These are phyloP conservation scores for Tillus elongatus DNA, from an alignment of 2,888 invertebrate genomes.

Conservation along the genomic window DNA sequence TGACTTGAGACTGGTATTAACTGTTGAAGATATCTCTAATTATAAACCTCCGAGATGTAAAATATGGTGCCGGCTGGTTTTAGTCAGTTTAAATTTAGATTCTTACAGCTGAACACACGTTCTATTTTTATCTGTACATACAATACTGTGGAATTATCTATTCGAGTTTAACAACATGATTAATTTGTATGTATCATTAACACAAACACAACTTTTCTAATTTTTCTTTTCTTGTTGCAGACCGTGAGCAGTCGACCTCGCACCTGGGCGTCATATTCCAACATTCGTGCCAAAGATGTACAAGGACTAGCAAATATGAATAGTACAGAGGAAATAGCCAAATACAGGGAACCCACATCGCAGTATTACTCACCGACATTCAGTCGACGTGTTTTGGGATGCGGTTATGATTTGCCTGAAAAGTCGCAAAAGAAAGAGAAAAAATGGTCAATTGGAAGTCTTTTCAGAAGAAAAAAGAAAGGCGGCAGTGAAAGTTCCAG, in stretches of 20 bases:
- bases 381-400: constrained; percentile 40
- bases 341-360: constrained; percentile 23
- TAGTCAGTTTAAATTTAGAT: too few species aligned
- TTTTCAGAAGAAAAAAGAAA: constrained; percentile 68
- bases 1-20: too few species aligned
- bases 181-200: too few species aligned
- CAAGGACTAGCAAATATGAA: constrained; percentile 32
- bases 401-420: constrained; percentile 43
- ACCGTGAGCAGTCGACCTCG: constrained; percentile 41
- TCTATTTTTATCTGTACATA: too few species aligned
- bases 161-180: too few species aligned
- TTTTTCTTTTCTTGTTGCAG: constrained; percentile 40
- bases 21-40: too few species aligned
- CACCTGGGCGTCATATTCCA: constrained; percentile 38
- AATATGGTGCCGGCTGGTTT: too few species aligned
- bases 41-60: too few species aligned
- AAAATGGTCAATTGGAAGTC: constrained; percentile 74
- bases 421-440: constrained; percentile 51
- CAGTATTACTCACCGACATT: constrained; percentile 31
- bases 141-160: too few species aligned
- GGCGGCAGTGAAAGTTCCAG: constrained; percentile 51
- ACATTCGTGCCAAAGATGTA: constrained; percentile 33
- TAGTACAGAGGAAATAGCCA: constrained; percentile 34
- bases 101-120: too few species aligned
- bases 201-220: too few species aligned